A percentile compares a stretch with the other conserved stretches of the same genome.
Evolutionary conservation across 2,888 invertebrate species (phyloP).

Genomic region (Tribolium freemani): DNA sequence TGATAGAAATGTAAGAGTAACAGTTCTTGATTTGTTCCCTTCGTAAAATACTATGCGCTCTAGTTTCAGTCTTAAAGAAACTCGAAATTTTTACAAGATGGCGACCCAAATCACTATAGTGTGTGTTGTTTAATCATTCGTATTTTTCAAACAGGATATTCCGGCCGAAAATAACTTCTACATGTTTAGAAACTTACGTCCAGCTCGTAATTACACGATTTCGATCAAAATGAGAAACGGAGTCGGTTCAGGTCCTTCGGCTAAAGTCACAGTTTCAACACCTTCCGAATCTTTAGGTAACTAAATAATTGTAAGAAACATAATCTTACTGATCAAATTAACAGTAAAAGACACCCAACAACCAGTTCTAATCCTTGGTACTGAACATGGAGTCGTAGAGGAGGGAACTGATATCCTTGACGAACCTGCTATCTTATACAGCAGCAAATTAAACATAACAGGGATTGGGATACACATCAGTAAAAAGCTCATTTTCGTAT

Average conservation of each 20-base stretch:
- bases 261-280: slow-evolving; percentile 76
- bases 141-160: slow-evolving; percentile 75
- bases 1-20: neutral
- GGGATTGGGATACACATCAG: slow-evolving; percentile 86
- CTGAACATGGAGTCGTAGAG: slow-evolving; percentile 77
- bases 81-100: neutral
- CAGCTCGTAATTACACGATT: slow-evolving; percentile 82
- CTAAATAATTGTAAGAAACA: slow-evolving; percentile 45
- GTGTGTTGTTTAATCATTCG: neutral
- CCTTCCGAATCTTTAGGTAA: slow-evolving; percentile 77
- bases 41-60: neutral
- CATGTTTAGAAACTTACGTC: slow-evolving; percentile 82
- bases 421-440: slow-evolving; percentile 77
- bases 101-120: neutral
- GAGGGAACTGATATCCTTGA: slow-evolving; percentile 78
- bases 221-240: slow-evolving; percentile 85
- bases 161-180: slow-evolving; percentile 80
- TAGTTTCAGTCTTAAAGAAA: neutral
- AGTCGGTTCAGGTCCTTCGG: slow-evolving; percentile 84
- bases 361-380: slow-evolving; percentile 79
- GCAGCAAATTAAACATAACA: slow-evolving; percentile 66
- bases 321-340: neutral
- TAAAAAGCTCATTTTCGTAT: slow-evolving; percentile 81
- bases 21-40: neutral
- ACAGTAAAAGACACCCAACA: slow-evolving; percentile 78